A percentile compares a stretch with the other conserved stretches of the same genome.
These are phyloP conservation scores for Eonycteris spelaea DNA, from an alignment of 2,113 vertebrate species.

Conservation along the genomic window DNA sequence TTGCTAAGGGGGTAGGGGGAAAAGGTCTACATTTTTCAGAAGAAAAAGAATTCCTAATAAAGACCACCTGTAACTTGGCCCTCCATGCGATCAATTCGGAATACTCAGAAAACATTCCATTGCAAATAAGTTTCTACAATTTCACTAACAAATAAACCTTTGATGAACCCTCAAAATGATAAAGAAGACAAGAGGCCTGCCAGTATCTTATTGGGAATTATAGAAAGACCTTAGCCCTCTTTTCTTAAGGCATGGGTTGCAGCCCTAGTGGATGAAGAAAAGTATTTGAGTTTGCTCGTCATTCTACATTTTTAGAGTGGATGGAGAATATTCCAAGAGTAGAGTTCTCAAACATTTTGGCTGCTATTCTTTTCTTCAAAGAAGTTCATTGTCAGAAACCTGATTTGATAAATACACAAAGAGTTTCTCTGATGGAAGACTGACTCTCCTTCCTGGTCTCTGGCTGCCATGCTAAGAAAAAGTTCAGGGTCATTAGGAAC, in stretches of 20 bases:
- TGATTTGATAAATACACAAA: background rate
- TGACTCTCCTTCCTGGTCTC: background rate
- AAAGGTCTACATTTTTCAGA: slow-evolving; percentile 78
- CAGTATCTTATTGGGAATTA: background rate
- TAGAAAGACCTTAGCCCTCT: background rate
- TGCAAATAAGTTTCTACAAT: slow-evolving; percentile 75
- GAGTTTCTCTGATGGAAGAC: background rate
- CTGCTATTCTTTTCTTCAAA: background rate
- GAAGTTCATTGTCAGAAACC: background rate
- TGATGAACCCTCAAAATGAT: slow-evolving; percentile 37
- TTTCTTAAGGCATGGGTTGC: background rate
- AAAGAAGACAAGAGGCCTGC: slow-evolving; percentile 22
- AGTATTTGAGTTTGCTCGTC: background rate
- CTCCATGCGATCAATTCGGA: slow-evolving; percentile 81
- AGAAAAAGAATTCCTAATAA: slow-evolving; percentile 82
- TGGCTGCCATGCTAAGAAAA: background rate
- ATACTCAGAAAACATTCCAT: slow-evolving; percentile 79
- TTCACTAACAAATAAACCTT: slow-evolving; percentile 60
- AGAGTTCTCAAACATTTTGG: background rate
- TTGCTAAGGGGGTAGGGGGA: slow-evolving; percentile 47
- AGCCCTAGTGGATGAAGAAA: background rate
- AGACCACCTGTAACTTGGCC: slow-evolving; percentile 82
- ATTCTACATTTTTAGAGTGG: background rate
- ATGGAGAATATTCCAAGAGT: background rate
- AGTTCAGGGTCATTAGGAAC: background rate